These are phyloP conservation scores for Orchesella cincta DNA, from an alignment of 1,140 invertebrate genomes.

Conservation along the genomic window DNA sequence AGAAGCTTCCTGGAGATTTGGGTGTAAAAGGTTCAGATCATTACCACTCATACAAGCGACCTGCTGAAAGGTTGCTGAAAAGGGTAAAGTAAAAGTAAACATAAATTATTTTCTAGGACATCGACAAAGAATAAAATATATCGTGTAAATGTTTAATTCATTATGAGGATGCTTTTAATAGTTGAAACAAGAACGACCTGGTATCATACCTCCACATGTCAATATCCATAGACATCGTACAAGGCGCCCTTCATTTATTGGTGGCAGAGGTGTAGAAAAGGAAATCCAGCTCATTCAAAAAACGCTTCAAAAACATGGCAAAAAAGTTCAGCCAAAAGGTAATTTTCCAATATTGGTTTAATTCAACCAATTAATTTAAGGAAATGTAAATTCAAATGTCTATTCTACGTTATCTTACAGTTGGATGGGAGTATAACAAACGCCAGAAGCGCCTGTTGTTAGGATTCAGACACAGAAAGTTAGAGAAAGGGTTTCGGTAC, in stretches of 20 bases:
- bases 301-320: neutral
- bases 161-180: neutral
- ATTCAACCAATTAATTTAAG: too few relatives aligned
- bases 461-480: neutral
- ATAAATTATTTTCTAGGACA: neutral
- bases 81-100: neutral
- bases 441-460: neutral
- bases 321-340: neutral
- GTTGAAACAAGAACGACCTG: neutral
- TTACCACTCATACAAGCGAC: neutral
- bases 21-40: too few relatives aligned
- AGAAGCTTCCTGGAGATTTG: too few relatives aligned
- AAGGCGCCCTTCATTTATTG: neutral
- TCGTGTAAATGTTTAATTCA: too few relatives aligned
- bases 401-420: too few relatives aligned
- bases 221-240: neutral
- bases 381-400: too few relatives aligned
- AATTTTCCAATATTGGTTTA: too few relatives aligned
- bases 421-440: conserved; percentile 1
- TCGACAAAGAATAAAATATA: too few relatives aligned
- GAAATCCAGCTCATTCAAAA: neutral
- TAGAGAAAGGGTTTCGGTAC: neutral
- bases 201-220: neutral
- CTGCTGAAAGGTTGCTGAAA: neutral
- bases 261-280: neutral